phyloP scores from a whole-genome alignment of 92 coral and sea anemone species.

The Metridium senile region DNA sequence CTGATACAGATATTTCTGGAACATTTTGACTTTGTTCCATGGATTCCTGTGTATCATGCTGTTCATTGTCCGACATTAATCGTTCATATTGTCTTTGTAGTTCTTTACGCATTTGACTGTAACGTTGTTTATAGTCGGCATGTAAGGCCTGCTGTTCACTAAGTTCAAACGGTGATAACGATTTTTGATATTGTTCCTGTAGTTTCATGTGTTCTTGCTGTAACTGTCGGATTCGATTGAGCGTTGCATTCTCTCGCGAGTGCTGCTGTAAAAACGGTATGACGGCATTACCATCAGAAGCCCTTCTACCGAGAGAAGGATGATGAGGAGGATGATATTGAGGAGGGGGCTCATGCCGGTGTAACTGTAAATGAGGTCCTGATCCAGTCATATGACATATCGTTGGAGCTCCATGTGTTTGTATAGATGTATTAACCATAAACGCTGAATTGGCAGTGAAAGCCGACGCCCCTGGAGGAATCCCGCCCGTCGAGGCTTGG shows the following conservation, averaged over 20 bases:
- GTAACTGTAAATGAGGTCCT: constrained; percentile 65
- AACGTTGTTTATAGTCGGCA: constrained; percentile 88
- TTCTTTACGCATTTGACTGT: constrained; percentile 97
- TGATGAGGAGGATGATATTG: constrained; percentile 37
- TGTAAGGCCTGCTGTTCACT: constrained; percentile 90
- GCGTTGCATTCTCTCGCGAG: constrained; percentile 67
- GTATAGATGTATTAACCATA: constrained; percentile 20
- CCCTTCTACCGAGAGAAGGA: constrained; percentile 77
- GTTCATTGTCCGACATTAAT: constrained; percentile 80
- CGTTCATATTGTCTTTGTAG: constrained; percentile 87
- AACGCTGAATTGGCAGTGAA: constrained; percentile 21
- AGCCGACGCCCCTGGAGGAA: constrained; percentile 55
- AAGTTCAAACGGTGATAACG: constrained; percentile 91
- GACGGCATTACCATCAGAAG: constrained; percentile 94
- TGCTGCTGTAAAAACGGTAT: constrained; percentile 91
- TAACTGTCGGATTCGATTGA: constrained; percentile 74
- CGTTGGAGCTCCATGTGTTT: constrained; percentile 17
- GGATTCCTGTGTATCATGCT: constrained; percentile 35
- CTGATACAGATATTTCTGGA: constrained; percentile 33
- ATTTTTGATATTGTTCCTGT: constrained; percentile 94
- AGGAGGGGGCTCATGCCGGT: constrained; percentile 23
- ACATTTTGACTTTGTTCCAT: constrained; percentile 53
- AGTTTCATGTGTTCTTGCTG: constrained; percentile 94
- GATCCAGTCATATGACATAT: constrained; percentile 26
- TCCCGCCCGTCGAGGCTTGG: constrained; percentile 49